Evolutionary conservation across 2,888 invertebrate genomes (phyloP), one percentile per base, ranked within the genome.

Genomic region (Gymnocheta viridis): DNA sequence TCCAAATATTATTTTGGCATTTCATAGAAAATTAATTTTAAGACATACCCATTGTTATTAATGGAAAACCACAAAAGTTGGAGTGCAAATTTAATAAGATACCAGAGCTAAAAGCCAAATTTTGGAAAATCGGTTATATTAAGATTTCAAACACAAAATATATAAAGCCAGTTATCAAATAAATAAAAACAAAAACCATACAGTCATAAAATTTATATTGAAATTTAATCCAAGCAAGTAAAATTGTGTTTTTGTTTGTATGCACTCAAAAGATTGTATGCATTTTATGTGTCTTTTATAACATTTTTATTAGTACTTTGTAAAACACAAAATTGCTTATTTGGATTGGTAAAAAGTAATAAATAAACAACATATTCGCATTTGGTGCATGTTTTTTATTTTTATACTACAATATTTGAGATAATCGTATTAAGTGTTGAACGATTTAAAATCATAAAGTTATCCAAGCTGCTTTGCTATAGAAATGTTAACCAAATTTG

Each of bases 161-260:
- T 44, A 7, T 17, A 44, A 44, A 56, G 41, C 7, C 51, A 54
- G n/a, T 22, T 10, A 22, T 32, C 14, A 3, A 19, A 22, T 5
- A 24, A n/a, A 47, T 47, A n/a, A 6, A 32, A 41, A 22, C 6
- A 10, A 58, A 60, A 22, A 19, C 6, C 27, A 32, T 54, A 41
- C 27, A 69, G 17, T 72, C 60, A 62, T 51, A 62, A 73, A 73
- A 62, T 41, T 22, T 14, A 14, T 51, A 51, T 51, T 73, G 41
- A 49, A 51, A 62, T 27, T 10, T 24, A 47, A 38, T 3, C 12
- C 17, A 19, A 38, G 2, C 38, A 19, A 47, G 22, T 47, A 19
- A 38, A 38, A 38, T 73, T 27, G 32, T 5, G 7, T 32, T 32
- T 32, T 32, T n/a, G 12, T 60, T 73, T 38, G 19, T 35, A 22